These are phyloP conservation scores for Hippocampus abdominalis DNA, from an alignment of 2,113 vertebrate genomes.

Conservation along the genomic window DNA sequence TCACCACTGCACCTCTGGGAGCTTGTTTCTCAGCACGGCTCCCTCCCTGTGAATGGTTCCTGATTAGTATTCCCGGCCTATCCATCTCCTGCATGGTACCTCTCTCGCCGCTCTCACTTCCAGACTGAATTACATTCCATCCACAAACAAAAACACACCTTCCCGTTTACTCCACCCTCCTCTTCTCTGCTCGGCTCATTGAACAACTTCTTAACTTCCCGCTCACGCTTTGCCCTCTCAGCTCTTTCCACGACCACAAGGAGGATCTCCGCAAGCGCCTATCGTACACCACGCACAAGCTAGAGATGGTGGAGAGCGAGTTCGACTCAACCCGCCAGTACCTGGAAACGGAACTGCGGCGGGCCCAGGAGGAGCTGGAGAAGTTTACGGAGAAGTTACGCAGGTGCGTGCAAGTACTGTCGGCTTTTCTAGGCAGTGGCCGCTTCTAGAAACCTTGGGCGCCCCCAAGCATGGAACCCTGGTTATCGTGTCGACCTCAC, in stretches of 20 bases:
- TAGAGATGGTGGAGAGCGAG: constrained; percentile 93
- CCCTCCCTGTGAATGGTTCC: constrained; percentile 47
- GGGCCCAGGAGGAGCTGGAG: constrained; percentile 93
- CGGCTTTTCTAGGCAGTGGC: background rate
- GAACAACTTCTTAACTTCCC: constrained; percentile 16
- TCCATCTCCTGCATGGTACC: constrained; percentile 39
- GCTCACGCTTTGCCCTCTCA: constrained; percentile 51
- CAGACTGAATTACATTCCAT: constrained; percentile 41
- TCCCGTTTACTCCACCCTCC: background rate
- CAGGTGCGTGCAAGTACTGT: constrained; percentile 70
- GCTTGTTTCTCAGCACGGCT: constrained; percentile 32
- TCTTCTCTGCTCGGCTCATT: constrained; percentile 7
- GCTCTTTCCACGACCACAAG: constrained; percentile 92
- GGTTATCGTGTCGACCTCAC: no score
- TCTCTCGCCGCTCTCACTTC: constrained; percentile 25
- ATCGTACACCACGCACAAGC: constrained; percentile 88
- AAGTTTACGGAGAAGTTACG: constrained; percentile 93
- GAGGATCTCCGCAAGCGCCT: constrained; percentile 93
- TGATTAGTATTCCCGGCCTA: constrained; percentile 56
- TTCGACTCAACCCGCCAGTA: constrained; percentile 92
- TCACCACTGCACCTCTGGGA: constrained; percentile 39
- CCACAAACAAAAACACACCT: constrained; percentile 28
- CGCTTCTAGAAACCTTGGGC: background rate
- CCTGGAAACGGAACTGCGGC: constrained; percentile 91
- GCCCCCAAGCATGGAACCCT: no score